Evolutionary conservation across 2,113 vertebrate species (phyloP).

Genomic region (Anoura caudifer): DNA sequence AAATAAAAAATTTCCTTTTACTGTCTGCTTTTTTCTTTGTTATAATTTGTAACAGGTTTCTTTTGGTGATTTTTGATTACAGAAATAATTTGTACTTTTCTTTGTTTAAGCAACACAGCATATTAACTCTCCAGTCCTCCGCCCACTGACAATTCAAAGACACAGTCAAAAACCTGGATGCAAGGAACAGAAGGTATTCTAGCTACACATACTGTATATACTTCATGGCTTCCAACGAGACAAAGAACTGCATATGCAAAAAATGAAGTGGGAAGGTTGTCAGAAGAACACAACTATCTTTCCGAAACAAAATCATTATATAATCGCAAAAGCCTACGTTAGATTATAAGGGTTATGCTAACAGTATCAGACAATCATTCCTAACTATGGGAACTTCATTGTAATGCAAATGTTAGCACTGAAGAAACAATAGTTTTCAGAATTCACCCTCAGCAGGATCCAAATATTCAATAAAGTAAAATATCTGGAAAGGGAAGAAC

Average conservation of each 20-base stretch:
- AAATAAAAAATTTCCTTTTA: slow-evolving; percentile 24
- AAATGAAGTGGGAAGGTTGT: background rate
- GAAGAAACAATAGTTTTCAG: background rate
- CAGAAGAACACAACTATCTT: background rate
- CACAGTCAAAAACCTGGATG: background rate
- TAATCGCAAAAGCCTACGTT: slow-evolving; percentile 15
- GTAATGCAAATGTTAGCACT: slow-evolving; percentile 42
- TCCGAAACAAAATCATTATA: slow-evolving; percentile 50
- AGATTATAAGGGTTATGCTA: background rate
- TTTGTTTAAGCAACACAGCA: slow-evolving; percentile 21
- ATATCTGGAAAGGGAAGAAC: slow-evolving; percentile 2
- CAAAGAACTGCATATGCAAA: background rate
- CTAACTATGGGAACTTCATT: slow-evolving; percentile 4
- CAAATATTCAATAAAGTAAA: slow-evolving; percentile 47
- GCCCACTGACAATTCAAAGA: background rate
- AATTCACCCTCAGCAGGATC: background rate
- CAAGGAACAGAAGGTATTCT: slow-evolving; percentile 23
- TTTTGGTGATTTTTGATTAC: slow-evolving; percentile 8
- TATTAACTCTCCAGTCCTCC: slow-evolving; percentile 3
- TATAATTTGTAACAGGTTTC: slow-evolving; percentile 37
- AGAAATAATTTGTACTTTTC: slow-evolving; percentile 23
- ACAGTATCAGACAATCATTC: slow-evolving; percentile 43
- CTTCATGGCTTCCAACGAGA: background rate
- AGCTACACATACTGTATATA: background rate
- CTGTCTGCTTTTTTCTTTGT: background rate